Conservation (phyloP, 2,888 invertebrate genomes). For the Ormyrus nitidulus region DNA sequence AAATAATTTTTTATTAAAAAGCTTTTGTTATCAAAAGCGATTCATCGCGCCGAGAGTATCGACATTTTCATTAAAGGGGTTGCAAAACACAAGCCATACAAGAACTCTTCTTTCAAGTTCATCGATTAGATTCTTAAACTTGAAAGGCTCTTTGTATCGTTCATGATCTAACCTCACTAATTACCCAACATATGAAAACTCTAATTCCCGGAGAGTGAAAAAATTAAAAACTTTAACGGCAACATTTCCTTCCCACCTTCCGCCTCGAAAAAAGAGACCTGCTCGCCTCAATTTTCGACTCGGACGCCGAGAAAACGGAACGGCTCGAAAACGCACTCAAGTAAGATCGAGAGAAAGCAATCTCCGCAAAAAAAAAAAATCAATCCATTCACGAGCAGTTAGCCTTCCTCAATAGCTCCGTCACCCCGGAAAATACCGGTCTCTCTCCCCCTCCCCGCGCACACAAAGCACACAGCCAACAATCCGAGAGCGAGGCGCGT, state of each 20-base stretch:
- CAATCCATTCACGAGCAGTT: background rate
- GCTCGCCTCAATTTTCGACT: no score
- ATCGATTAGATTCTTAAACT: slow-evolving; percentile 24
- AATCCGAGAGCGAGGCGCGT: no score
- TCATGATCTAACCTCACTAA: background rate
- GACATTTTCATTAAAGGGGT: slow-evolving; percentile 21
- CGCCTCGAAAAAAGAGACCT: background rate
- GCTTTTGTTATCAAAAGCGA: background rate
- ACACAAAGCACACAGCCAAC: background rate
- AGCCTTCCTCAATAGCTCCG: background rate
- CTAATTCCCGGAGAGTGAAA: background rate
- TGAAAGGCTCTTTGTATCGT: slow-evolving; percentile 5
- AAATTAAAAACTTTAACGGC: background rate
- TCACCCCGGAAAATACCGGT: background rate
- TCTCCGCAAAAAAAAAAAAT: background rate
- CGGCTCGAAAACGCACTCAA: no score
- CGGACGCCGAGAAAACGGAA: no score
- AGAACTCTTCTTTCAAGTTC: slow-evolving; percentile 16
- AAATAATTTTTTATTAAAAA: background rate
- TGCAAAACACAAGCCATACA: slow-evolving; percentile 1
- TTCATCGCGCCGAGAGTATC: background rate
- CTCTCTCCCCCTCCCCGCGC: background rate
- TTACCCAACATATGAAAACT: background rate
- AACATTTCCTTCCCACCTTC: background rate
- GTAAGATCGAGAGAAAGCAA: background rate